Conservation (phyloP, 2,113 vertebrate species). For the Cynopterus brachyotis region DNA sequence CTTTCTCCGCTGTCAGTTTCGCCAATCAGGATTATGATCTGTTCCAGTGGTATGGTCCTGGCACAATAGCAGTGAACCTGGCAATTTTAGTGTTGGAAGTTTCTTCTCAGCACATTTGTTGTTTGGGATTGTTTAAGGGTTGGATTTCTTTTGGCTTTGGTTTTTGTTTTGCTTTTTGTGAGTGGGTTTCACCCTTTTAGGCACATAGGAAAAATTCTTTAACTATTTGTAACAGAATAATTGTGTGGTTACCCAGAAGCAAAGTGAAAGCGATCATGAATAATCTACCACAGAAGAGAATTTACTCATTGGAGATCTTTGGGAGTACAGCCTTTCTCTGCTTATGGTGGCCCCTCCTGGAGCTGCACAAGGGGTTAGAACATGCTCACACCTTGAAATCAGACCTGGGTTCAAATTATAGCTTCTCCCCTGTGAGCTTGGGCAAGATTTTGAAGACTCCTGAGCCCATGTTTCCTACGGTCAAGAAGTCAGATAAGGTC, state of each 20-base stretch:
- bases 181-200: slow-evolving; percentile 61
- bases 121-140: slow-evolving; percentile 9
- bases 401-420: not conserved
- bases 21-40: not conserved
- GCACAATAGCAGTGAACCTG: slow-evolving; percentile 37
- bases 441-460: not conserved
- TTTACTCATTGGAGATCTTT: not conserved
- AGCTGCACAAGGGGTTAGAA: not conserved
- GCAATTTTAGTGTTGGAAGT: slow-evolving; percentile 43
- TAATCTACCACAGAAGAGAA: slow-evolving; percentile 57
- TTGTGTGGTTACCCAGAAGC: slow-evolving; percentile 53
- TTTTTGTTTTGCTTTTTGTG: slow-evolving; percentile 65
- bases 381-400: not conserved
- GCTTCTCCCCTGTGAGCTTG: not conserved
- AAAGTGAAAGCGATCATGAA: slow-evolving; percentile 53
- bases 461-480: not conserved
- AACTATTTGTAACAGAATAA: slow-evolving; percentile 66
- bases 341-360: not conserved
- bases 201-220: slow-evolving; percentile 44
- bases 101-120: slow-evolving; percentile 72
- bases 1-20: not conserved
- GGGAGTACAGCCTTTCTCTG: not conserved
- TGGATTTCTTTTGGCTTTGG: slow-evolving; percentile 33
- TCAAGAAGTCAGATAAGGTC: not conserved
- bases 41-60: not conserved